These are phyloP conservation scores for Plectus sambesii DNA, from an alignment of 1,140 invertebrate genomes.

Conservation along the genomic window DNA sequence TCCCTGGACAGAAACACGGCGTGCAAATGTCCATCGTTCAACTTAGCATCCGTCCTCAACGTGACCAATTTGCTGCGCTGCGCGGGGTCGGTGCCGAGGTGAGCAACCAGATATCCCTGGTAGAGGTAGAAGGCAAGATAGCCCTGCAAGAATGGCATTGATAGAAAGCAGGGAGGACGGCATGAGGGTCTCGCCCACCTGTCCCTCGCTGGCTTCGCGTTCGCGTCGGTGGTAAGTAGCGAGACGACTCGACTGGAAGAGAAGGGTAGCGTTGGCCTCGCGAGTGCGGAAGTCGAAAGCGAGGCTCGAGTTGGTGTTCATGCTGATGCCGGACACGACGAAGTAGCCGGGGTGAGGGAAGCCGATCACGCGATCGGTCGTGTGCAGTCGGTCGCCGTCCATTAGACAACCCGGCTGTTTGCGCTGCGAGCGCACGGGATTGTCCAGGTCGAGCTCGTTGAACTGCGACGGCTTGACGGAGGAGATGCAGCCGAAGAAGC, in stretches of 20 bases:
- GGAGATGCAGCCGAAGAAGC: conserved; percentile 44
- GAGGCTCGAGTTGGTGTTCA: conserved; percentile 22
- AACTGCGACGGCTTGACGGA: conserved; percentile 36
- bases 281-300: conserved; percentile 41
- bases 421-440: conserved; percentile 36
- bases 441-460: conserved; percentile 39
- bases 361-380: conserved; percentile 33
- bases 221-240: conserved; percentile 10
- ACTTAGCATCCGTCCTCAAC: conserved; percentile 29
- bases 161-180: conserved; percentile 2
- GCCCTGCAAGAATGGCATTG: conserved; percentile 8
- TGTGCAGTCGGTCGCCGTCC: conserved; percentile 25
- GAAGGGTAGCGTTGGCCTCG: conserved; percentile 34
- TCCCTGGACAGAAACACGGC: conserved; percentile 37
- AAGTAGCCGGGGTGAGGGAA: conserved; percentile 34
- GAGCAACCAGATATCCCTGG: conserved; percentile 33
- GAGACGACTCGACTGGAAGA: conserved; percentile 35
- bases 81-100: conserved; percentile 33
- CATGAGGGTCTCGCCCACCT: conserved; percentile 6
- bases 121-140: conserved; percentile 41
- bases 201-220: conserved; percentile 5
- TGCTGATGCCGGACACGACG: conserved; percentile 19
- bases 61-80: conserved; percentile 29
- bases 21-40: conserved; percentile 40
- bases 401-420: conserved; percentile 34